These are phyloP conservation scores for Streblospio benedicti DNA, from an alignment of 1,140 invertebrate genomes.

Conservation along the genomic window DNA sequence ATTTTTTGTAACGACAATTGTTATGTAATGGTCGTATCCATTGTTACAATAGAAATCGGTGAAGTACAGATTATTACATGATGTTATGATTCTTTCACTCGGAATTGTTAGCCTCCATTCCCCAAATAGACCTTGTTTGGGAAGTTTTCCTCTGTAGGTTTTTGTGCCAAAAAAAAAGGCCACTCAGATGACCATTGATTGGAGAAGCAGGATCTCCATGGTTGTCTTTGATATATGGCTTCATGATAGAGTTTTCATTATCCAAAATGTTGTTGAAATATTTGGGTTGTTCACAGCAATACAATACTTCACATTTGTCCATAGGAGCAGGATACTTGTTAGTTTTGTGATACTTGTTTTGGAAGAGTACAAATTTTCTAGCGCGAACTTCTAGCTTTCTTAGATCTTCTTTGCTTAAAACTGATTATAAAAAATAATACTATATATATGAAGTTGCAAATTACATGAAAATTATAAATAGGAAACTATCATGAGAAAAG, in stretches of 20 bases:
- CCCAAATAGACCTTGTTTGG: not conserved
- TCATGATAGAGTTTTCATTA: not conserved
- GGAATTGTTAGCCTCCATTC: not conserved
- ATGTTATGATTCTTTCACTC: not conserved
- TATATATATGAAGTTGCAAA: too few relatives aligned
- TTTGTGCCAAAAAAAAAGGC: not conserved
- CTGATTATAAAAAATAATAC: too few relatives aligned
- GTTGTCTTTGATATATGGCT: not conserved
- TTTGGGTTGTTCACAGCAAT: not conserved
- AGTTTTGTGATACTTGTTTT: too few relatives aligned
- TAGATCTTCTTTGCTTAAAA: too few relatives aligned
- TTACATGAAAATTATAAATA: too few relatives aligned
- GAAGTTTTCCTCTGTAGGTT: too few relatives aligned
- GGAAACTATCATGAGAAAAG: too few relatives aligned
- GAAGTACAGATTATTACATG: not conserved
- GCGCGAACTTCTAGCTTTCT: too few relatives aligned
- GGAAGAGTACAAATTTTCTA: too few relatives aligned
- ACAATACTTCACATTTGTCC: too few relatives aligned
- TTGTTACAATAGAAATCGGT: not conserved
- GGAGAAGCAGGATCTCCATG: not conserved
- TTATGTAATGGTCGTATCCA: not conserved
- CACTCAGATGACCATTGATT: not conserved
- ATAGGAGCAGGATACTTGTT: too few relatives aligned
- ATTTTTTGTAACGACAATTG: not conserved
- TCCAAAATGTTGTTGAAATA: not conserved